Evolutionary conservation across 2,113 vertebrate genomes (phyloP), one percentile per base, ranked within the genome.

Genomic region (Myrmecophaga tridactyla): DNA sequence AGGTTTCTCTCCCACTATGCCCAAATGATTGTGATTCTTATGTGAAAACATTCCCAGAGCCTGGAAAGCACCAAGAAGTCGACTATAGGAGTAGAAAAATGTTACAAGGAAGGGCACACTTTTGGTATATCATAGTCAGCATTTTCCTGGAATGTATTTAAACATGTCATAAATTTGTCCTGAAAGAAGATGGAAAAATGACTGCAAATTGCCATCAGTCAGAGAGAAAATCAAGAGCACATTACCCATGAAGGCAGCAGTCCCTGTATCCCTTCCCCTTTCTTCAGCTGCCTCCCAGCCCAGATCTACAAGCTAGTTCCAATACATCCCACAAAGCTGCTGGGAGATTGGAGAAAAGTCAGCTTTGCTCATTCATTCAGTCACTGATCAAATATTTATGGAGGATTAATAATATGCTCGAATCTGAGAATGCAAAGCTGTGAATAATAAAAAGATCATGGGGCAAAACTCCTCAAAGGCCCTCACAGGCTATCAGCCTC

Each of bases 341-440:
- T 96, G 77, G 51, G 41, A 69, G 48, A 77, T 83, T 65, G 69
- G 53, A 83, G 51, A 95, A 43, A 89, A 94, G 82, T 94, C 21
- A 88, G 29, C 76, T 90, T 91, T 73, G 53, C 67, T 92, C 88
- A 65, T 77, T 96, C 76, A 81, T 94, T 96, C 94, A 92, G 82
- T 95, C 90, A 96, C 94, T 95, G 77, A 92, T 86, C 91, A 95
- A 92, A 95, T 93, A 96, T 96, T 96, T 97, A 92, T 92, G 75
- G 75, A 94, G 53, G 31, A 94, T 96, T 94, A 94, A 88, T 94
- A 86, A 96, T 86, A 29, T 96, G 41, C 77, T 96, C 3, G 31
- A 96, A 88, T 95, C 67, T 43, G 48, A 94, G 62, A 39, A 62
- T 89, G 23, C 81, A 90, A 96, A 82, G 39, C 67, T 88, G 46